These are phyloP conservation scores for Tipula helvola DNA, from an alignment of 2,888 invertebrate genomes.

Conservation along the genomic window DNA sequence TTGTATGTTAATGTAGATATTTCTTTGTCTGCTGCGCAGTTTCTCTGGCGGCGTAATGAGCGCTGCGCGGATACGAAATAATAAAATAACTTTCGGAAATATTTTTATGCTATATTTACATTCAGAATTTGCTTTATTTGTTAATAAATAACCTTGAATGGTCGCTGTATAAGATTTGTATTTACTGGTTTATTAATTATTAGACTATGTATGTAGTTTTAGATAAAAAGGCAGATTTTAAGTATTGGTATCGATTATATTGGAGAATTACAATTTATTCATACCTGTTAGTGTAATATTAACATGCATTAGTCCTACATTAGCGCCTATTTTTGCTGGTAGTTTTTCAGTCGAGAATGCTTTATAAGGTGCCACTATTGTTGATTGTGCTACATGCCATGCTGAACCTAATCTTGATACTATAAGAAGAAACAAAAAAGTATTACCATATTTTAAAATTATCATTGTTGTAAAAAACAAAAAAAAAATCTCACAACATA, in stretches of 20 bases:
- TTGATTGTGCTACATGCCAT: slow-evolving; percentile 82
- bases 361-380: slow-evolving; percentile 74
- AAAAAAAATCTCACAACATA: not conserved
- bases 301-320: slow-evolving; percentile 85
- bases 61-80: not conserved
- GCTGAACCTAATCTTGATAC: slow-evolving; percentile 82
- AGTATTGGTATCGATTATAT: too few relatives aligned
- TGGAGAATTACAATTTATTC: slow-evolving; percentile 14
- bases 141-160: not conserved
- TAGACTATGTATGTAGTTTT: not conserved
- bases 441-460: not conserved
- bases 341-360: slow-evolving; percentile 84
- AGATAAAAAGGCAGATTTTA: not conserved
- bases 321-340: slow-evolving; percentile 78
- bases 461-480: not conserved
- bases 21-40: not conserved
- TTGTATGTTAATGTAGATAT: not conserved
- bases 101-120: not conserved
- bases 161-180: not conserved
- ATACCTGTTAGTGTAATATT: slow-evolving; percentile 89
- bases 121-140: not conserved
- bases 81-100: not conserved
- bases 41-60: not conserved
- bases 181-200: not conserved
- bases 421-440: slow-evolving; percentile 38